Percentiles rank a stretch among this genome's conserved stretches.
Evolutionary conservation across 1,140 invertebrate species (phyloP).

Genomic region (Lithobius niger): DNA sequence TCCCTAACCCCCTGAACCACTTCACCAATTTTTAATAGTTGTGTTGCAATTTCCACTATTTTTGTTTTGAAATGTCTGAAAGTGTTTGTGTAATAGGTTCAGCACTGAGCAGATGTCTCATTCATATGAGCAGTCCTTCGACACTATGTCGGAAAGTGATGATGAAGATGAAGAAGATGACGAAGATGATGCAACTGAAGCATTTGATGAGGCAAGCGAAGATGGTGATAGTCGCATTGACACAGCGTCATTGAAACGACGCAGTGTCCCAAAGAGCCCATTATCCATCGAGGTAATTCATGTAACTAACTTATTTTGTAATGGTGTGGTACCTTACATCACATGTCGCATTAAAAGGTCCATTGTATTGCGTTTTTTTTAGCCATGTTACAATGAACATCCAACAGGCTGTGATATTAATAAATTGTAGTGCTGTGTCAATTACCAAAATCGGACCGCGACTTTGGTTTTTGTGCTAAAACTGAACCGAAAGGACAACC

Average conservation of each 20-base stretch:
- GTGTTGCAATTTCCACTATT: neutral
- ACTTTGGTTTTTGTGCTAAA: too few relatives aligned
- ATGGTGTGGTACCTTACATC: too few relatives aligned
- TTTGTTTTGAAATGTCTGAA: neutral
- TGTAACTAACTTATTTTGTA: neutral
- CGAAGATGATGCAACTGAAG: slow-evolving; percentile 7
- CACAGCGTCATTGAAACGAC: slow-evolving; percentile 1
- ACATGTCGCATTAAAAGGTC: neutral
- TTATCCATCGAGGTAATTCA: slow-evolving; percentile 16
- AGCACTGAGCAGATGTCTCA: slow-evolving; percentile 7
- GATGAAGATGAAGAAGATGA: slow-evolving; percentile 13
- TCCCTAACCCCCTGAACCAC: too few relatives aligned
- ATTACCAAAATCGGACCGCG: too few relatives aligned
- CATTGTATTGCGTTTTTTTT: neutral
- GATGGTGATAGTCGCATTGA: neutral
- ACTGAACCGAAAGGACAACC: too few relatives aligned
- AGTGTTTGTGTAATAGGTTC: slow-evolving; percentile 3
- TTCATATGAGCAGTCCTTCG: slow-evolving; percentile 16
- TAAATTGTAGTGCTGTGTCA: too few relatives aligned
- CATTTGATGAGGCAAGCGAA: slow-evolving; percentile 3
- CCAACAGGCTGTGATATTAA: neutral
- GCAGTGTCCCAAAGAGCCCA: slow-evolving; percentile 16
- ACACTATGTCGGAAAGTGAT: slow-evolving; percentile 14
- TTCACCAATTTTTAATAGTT: too few relatives aligned
- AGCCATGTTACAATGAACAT: neutral